Evolutionary conservation across 1,140 invertebrate genomes (phyloP).

Genomic region (Onthophagus taurus): DNA sequence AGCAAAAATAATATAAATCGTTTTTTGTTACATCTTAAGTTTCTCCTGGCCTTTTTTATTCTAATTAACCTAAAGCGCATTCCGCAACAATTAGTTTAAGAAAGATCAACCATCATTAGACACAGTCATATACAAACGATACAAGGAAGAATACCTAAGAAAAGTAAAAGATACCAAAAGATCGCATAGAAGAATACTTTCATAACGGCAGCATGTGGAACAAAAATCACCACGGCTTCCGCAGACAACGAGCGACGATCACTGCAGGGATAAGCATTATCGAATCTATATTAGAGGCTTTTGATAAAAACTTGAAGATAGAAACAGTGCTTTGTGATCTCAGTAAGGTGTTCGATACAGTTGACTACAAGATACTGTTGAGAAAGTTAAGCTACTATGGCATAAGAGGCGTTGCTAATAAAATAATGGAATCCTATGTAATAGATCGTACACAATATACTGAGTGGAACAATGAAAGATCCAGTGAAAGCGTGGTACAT

Average conservation of each 20-base stretch:
- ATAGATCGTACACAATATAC: conserved; percentile 9
- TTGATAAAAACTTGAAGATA: neutral
- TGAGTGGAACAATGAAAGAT: neutral
- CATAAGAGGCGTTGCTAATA: conserved; percentile 7
- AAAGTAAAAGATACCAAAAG: too few relatives aligned
- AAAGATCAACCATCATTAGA: too few relatives aligned
- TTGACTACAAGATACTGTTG: conserved; percentile 9
- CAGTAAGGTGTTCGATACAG: conserved; percentile 13
- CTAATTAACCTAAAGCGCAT: too few relatives aligned
- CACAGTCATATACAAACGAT: too few relatives aligned
- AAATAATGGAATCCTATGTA: conserved; percentile 7
- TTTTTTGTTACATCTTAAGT: too few relatives aligned
- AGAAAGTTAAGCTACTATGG: conserved; percentile 6
- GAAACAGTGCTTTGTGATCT: conserved; percentile 3
- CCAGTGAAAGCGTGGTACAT: neutral
- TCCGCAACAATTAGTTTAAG: too few relatives aligned
- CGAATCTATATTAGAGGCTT: neutral
- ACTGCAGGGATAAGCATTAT: neutral
- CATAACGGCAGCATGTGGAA: too few relatives aligned
- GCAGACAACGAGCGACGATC: neutral
- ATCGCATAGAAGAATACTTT: too few relatives aligned
- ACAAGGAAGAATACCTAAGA: too few relatives aligned
- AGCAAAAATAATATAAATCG: too few relatives aligned
- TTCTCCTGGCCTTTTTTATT: too few relatives aligned
- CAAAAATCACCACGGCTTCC: neutral